Conservation (phyloP, 2,113 vertebrate species). For the Isurus oxyrinchus region DNA sequence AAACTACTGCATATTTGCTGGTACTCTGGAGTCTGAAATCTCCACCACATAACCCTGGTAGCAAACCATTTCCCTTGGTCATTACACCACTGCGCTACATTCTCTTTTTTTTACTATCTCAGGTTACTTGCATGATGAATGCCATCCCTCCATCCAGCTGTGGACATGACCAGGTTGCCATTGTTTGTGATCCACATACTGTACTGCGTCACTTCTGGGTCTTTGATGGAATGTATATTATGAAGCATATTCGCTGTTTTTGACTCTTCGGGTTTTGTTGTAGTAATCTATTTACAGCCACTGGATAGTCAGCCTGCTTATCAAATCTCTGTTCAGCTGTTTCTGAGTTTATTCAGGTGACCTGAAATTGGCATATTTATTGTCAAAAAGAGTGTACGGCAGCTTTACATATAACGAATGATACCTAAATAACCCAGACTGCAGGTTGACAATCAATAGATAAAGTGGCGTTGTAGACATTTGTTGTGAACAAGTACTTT, state of each 20-base stretch:
- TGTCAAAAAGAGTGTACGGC: background rate
- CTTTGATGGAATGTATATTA: background rate
- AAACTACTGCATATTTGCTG: background rate
- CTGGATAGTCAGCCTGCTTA: background rate
- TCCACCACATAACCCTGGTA: background rate
- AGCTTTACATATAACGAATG: background rate
- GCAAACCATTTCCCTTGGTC: background rate
- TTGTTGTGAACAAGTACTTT: background rate
- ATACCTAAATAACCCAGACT: background rate
- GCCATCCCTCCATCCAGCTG: background rate
- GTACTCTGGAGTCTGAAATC: background rate
- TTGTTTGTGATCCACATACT: background rate
- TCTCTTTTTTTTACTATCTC: background rate
- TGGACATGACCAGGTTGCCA: background rate
- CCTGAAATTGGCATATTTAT: background rate
- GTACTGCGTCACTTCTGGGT: background rate
- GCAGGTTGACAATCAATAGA: background rate
- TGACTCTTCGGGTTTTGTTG: background rate
- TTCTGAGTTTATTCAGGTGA: background rate
- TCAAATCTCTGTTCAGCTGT: background rate
- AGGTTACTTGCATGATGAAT: background rate
- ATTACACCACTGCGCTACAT: background rate
- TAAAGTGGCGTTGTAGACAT: background rate
- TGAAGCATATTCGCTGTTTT: background rate
- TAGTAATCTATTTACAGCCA: too few relatives aligned